A percentile compares a stretch with the other conserved stretches of the same genome.
Conservation (phyloP, 2,113 vertebrate genomes). For the Casuarius casuarius region DNA sequence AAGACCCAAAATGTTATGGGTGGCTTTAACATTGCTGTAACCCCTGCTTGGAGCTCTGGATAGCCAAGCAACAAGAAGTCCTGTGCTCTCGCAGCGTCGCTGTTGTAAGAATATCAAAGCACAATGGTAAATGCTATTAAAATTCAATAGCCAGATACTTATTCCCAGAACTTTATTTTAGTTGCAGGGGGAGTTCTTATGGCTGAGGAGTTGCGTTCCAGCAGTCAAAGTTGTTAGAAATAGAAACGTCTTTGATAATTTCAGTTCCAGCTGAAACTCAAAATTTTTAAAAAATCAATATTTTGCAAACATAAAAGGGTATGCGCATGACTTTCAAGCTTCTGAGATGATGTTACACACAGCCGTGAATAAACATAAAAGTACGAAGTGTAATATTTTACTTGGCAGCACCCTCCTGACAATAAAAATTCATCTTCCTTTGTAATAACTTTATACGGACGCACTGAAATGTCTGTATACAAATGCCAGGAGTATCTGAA, state of each 20-base stretch:
- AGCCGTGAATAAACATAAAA: constrained; percentile 13
- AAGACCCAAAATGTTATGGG: neutral
- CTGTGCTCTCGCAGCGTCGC: neutral
- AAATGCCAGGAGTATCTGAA: neutral
- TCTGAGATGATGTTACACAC: neutral
- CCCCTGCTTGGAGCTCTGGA: neutral
- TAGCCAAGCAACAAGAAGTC: neutral
- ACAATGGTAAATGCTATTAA: neutral
- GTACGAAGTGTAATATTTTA: neutral
- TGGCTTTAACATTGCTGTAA: neutral
- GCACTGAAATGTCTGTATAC: neutral
- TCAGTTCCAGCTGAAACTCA: neutral
- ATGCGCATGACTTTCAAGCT: neutral
- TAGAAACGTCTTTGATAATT: neutral
- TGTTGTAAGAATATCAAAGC: neutral
- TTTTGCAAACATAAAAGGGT: constrained; percentile 32
- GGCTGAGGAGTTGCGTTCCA: neutral
- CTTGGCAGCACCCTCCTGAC: constrained; percentile 8
- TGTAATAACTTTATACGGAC: neutral
- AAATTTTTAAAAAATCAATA: constrained; percentile 11
- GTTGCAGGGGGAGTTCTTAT: neutral
- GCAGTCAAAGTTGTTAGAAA: neutral
- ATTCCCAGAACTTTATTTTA: neutral
- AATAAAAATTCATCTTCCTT: constrained; percentile 42
- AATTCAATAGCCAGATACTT: neutral